These are phyloP conservation scores for Morone chrysops DNA, from an alignment of 2,113 vertebrate species.

Conservation along the genomic window DNA sequence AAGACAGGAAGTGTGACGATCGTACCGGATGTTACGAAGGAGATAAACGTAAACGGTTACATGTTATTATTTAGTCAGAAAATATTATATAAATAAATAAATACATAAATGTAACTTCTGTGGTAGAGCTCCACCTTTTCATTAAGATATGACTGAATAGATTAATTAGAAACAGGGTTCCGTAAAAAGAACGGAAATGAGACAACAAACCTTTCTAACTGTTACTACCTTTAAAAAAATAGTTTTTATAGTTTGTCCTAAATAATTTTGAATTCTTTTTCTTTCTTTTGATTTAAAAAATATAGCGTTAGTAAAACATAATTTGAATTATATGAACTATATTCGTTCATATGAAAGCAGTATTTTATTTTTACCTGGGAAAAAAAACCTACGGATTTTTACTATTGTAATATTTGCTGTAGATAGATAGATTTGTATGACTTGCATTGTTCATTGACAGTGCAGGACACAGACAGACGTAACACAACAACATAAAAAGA, in stretches of 20 bases:
- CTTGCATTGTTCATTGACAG: neutral
- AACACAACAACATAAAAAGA: neutral
- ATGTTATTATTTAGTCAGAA: neutral
- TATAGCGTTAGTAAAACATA: neutral
- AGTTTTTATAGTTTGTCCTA: neutral
- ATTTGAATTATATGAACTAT: neutral
- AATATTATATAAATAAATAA: neutral
- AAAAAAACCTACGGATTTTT: neutral
- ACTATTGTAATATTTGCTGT: neutral
- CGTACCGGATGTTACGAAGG: constrained; percentile 54
- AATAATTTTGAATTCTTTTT: neutral
- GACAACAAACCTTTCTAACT: too few relatives aligned
- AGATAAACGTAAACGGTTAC: neutral
- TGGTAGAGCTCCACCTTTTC: neutral
- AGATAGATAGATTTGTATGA: neutral
- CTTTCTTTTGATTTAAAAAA: too few relatives aligned
- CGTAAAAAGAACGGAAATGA: too few relatives aligned
- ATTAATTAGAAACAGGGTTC: neutral
- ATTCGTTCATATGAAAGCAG: neutral
- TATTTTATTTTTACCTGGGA: neutral
- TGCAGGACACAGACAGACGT: too few relatives aligned
- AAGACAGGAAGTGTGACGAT: constrained; percentile 29
- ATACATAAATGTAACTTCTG: neutral
- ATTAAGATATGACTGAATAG: neutral
- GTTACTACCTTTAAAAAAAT: too few relatives aligned